These are phyloP conservation scores for Cossypha niveicapilla DNA, from an alignment of 2,797 vertebrate genomes.

Conservation along the genomic window DNA sequence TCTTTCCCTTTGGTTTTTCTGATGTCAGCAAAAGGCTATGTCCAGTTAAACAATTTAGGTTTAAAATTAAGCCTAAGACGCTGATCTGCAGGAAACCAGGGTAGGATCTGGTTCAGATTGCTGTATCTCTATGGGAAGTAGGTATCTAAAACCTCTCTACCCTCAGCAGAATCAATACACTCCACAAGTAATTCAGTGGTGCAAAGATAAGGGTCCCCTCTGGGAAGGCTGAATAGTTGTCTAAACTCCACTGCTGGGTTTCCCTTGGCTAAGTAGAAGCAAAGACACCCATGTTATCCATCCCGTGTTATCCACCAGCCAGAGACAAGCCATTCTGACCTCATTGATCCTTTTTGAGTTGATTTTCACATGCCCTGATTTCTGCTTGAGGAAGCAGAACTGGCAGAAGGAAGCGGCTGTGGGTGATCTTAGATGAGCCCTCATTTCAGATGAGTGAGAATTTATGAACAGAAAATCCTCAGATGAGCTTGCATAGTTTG, in stretches of 20 bases:
- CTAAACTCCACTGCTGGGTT: neutral
- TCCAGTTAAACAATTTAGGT: neutral
- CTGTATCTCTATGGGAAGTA: neutral
- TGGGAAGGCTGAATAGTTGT: neutral
- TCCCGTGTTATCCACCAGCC: too few species aligned
- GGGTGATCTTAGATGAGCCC: neutral
- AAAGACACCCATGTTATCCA: neutral
- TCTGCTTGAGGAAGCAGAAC: neutral
- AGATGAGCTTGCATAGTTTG: neutral
- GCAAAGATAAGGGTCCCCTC: neutral
- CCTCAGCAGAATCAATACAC: neutral
- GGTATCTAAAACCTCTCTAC: neutral
- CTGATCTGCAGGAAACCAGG: neutral
- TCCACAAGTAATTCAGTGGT: neutral
- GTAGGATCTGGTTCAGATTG: neutral
- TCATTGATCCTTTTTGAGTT: neutral
- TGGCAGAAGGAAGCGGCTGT: neutral
- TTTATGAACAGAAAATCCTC: neutral
- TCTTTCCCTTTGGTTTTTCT: neutral
- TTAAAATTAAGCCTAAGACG: neutral
- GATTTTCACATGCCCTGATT: neutral
- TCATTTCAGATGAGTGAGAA: neutral
- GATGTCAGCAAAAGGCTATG: neutral
- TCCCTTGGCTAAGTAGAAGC: neutral
- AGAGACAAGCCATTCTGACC: neutral